These are phyloP conservation scores for Drosophila subsilvestris DNA, from an alignment of 2,888 invertebrate genomes.

Conservation along the genomic window DNA sequence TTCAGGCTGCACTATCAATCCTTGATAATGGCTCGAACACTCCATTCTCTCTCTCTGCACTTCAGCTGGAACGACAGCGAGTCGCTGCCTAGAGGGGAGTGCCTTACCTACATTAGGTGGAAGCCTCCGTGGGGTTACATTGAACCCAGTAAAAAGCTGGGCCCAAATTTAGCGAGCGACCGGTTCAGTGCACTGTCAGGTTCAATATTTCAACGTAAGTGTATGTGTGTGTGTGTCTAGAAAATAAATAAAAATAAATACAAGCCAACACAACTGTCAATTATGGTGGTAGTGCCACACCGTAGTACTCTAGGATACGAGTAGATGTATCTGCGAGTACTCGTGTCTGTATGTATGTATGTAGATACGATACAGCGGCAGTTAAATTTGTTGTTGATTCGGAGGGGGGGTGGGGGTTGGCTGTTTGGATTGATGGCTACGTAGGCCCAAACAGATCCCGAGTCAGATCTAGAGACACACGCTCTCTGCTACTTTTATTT, in stretches of 20 bases:
- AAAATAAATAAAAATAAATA: constrained; percentile 51
- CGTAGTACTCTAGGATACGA: constrained; percentile 23
- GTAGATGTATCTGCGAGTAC: constrained; percentile 32
- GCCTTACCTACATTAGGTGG: constrained; percentile 56
- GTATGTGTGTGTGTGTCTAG: constrained; percentile 38
- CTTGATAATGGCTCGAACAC: constrained; percentile 1
- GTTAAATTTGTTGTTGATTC: constrained; percentile 71
- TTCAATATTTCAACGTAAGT: not conserved
- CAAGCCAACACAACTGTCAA: constrained; percentile 73
- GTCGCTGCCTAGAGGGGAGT: constrained; percentile 38
- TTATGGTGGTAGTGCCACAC: constrained; percentile 64
- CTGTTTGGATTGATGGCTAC: constrained; percentile 64
- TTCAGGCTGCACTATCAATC: constrained; percentile 15
- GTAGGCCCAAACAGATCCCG: constrained; percentile 52
- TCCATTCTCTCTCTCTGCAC: not conserved
- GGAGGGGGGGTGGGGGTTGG: constrained; percentile 36
- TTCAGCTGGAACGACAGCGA: not conserved
- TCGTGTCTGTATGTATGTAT: constrained; percentile 41
- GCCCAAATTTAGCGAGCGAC: constrained; percentile 67
- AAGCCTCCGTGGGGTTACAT: constrained; percentile 67
- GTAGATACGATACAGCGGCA: constrained; percentile 57
- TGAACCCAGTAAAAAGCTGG: constrained; percentile 72
- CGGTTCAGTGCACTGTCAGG: constrained; percentile 65
- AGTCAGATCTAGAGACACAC: constrained; percentile 26
- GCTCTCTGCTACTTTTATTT: not conserved